Evolutionary conservation across 2,888 invertebrate species (phyloP).

Genomic region (Philopedon plagiatum): DNA sequence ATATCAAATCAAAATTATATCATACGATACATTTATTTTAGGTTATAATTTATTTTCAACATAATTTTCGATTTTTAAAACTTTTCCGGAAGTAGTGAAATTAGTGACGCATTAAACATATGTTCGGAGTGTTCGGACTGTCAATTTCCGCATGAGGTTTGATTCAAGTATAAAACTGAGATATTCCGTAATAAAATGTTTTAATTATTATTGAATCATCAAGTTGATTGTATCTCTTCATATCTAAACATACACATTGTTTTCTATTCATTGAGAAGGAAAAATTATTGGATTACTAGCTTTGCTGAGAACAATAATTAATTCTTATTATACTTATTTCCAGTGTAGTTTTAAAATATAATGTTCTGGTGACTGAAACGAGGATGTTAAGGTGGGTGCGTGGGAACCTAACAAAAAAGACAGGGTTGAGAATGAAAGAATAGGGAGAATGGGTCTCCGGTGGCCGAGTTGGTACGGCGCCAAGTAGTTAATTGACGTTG

Average conservation of each 20-base stretch:
- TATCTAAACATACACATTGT: not conserved
- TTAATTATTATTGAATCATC: not conserved
- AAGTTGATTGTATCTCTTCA: not conserved
- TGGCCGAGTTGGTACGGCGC: too few relatives aligned
- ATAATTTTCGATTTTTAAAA: not conserved
- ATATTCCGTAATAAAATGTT: not conserved
- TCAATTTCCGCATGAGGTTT: not conserved
- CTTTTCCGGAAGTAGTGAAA: slow-evolving; percentile 3
- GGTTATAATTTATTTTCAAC: not conserved
- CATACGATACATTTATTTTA: not conserved
- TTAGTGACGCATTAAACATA: not conserved
- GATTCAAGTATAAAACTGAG: not conserved
- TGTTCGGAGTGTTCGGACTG: not conserved
- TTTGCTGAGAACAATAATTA: too few relatives aligned
- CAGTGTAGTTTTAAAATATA: too few relatives aligned
- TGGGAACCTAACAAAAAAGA: too few relatives aligned
- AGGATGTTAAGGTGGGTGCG: too few relatives aligned
- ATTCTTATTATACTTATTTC: too few relatives aligned
- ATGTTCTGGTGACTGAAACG: too few relatives aligned
- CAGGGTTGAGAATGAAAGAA: too few relatives aligned
- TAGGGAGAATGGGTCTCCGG: too few relatives aligned
- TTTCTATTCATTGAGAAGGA: not conserved
- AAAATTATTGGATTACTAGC: too few relatives aligned
- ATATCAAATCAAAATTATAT: not conserved
- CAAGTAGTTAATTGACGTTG: too few relatives aligned